Evolutionary conservation across 2,888 invertebrate species (phyloP).

Genomic region (Andrena dorsata): DNA sequence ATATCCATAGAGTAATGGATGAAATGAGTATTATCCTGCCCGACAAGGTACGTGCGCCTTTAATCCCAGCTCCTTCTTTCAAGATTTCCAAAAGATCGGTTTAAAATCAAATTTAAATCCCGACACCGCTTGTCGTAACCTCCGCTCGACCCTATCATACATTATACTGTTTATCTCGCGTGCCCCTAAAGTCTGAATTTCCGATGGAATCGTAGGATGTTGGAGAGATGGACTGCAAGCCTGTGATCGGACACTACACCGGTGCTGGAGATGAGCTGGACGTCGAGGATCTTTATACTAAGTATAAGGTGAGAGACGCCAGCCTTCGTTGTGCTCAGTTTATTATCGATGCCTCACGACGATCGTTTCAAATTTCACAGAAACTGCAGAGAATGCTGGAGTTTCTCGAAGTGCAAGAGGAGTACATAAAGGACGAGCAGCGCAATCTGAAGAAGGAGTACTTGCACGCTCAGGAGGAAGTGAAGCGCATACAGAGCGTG

Average conservation of each 20-base stretch:
- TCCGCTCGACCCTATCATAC: conserved; percentile 13
- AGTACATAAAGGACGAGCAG: conserved; percentile 99
- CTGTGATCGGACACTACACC: conserved; percentile 88
- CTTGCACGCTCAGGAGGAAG: conserved; percentile 98
- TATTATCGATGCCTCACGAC: neutral
- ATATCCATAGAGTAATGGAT: conserved; percentile 87
- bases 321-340: neutral
- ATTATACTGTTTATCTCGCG: conserved; percentile 24
- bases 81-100: neutral
- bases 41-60: conserved; percentile 89
- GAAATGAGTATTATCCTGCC: conserved; percentile 92
- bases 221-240: conserved; percentile 87
- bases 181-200: neutral
- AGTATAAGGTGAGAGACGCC: conserved; percentile 91
- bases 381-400: conserved; percentile 98
- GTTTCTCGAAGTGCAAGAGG: conserved; percentile 99
- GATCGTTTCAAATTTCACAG: conserved; percentile 84
- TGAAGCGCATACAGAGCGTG: conserved; percentile 99
- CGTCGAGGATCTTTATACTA: conserved; percentile 97
- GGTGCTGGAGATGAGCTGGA: conserved; percentile 93
- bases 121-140: conserved; percentile 35
- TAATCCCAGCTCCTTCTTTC: neutral
- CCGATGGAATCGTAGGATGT: conserved; percentile 64
- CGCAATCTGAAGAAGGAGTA: conserved; percentile 99
- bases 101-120: neutral